Evolutionary conservation across 2,888 invertebrate genomes (phyloP), one percentile per base, ranked within the genome.

Genomic region (Drosophila ezoana): DNA sequence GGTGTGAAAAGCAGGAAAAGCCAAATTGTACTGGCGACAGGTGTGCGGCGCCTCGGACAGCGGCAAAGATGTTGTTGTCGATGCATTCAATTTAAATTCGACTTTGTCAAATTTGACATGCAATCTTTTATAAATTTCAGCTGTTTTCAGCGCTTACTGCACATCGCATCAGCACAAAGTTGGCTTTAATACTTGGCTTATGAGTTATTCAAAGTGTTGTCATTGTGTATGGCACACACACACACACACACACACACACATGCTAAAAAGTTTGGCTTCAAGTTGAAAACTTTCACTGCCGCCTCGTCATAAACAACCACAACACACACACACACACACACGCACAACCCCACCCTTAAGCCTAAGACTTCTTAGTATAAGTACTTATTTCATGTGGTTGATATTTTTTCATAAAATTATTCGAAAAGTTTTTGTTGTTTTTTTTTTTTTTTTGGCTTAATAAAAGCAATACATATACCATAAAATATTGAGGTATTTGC

Each of bases 191-290:
- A 75, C 69, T 65, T 68, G 56, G 63, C 71, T 79, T 69, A 75
- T 84, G 88, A 84, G 82, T 84, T 84, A 84, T 84, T 84, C 87
- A 89, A 79, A 75, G 67, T 80, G 81, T 73, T 84, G 84, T 86
- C 84, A 85, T 89, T 85, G 78, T 78, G 69, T 41, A 56, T 44
- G 23, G 18, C n/a, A 40, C 40, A 44, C 44, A 40, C n/a, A 10
- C 35, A 38, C 59, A 43, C 72, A 38, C 65, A 61, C 43, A 48
- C 59, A 43, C 72, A 41, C 65, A 61, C 43, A 40, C 53, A 72
- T 43, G 40, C 20, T 18, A 16, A 56, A 85, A 87, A 64, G 51
- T 82, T 79, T 54, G 57, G 23, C n/a, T 45, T 44, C 54, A 78
- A 87, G 70, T 87, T 70, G 48, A 65, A 61, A 81, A 62, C 81